Base-by-base conservation (phyloP, 1,140 invertebrate species). In the Micrasema minimum region DNA sequence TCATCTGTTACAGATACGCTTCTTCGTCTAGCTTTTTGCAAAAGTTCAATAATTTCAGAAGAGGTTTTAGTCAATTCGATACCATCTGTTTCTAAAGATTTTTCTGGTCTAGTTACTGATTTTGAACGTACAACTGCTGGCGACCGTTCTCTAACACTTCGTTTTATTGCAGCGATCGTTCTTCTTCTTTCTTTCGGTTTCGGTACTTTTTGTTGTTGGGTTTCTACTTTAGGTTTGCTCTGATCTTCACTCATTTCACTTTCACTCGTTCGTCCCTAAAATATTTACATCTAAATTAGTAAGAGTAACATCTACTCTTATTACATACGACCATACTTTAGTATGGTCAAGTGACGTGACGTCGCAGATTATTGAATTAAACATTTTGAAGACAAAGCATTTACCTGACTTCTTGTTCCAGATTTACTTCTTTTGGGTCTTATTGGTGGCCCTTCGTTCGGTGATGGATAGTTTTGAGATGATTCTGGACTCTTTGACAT, bases 251-350 rank as follows among this genome's bases (percentile, higher is more conserved):
- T 85, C 83, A 85, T 84, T 75, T 85, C 83, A 81, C 83, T 85
- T 77, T 85, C 83, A 84, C 83, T 85, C 78, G 83, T 85, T 77
- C 83, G 83, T 78, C 77, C 83, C 83, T 85, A 82, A 77, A 84
- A 83, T 53, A 64, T 64, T 64, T 55, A 26, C 45, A 51, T 23
- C 23, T 31, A 31, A 2, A 31, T 31, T 31, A 31, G 26, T 31
- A 35, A 20, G 23, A 35, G 41, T 65, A n/a, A 9, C 18, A 12
- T 48, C n/a, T 20, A 50, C 43, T 26, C 31, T 65, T 65, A 41
- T 59, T 10, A 23, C 16, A 14, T 38, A 35, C 12, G 16, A 41
- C 16, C 55, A 23, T 18, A 55, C 10, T 2, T 37, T 14, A 59
- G 55, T 12, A 10, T 41, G 16, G 18, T 11, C 55, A 38, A 7